Conservation (phyloP, 1,140 invertebrate species). For the Drosophila sechellia region DNA sequence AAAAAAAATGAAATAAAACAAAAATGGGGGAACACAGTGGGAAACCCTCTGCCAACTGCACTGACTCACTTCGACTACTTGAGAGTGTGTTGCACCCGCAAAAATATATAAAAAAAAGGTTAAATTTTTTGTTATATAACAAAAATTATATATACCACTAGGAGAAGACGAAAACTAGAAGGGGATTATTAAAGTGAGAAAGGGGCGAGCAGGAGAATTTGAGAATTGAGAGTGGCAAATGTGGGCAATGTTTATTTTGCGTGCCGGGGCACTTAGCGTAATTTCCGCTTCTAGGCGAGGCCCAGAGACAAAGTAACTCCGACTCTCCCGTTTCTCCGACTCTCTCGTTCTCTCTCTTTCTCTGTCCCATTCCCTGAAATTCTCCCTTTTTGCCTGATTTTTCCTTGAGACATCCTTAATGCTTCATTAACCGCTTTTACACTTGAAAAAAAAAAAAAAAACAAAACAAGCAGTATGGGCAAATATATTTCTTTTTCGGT, state of each 20-base stretch:
- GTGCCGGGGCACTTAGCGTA: conserved; percentile 64
- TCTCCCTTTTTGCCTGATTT: conserved; percentile 15
- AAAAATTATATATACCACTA: conserved; percentile 11
- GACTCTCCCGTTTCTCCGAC: not conserved
- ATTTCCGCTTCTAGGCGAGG: conserved; percentile 61
- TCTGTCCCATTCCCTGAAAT: not conserved
- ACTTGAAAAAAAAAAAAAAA: not conserved
- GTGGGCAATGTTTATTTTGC: conserved; percentile 72
- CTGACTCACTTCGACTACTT: conserved; percentile 71
- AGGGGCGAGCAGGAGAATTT: not conserved
- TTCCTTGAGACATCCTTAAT: conserved; percentile 56
- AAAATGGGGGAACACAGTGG: conserved; percentile 33
- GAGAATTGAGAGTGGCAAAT: conserved; percentile 19
- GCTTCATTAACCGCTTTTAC: conserved; percentile 65
- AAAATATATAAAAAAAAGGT: conserved; percentile 38
- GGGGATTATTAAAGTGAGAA: conserved; percentile 38
- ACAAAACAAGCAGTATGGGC: not conserved
- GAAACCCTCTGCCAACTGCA: conserved; percentile 48
- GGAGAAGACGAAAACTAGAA: conserved; percentile 21
- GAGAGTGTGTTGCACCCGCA: conserved; percentile 77
- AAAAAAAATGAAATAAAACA: conserved; percentile 4
- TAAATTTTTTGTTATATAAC: not conserved
- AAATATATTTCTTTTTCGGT: not conserved
- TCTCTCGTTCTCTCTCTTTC: not conserved
- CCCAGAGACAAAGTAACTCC: conserved; percentile 33